These are phyloP conservation scores for Sipunculus nudus DNA, from an alignment of 2,888 invertebrate species.

Conservation along the genomic window DNA sequence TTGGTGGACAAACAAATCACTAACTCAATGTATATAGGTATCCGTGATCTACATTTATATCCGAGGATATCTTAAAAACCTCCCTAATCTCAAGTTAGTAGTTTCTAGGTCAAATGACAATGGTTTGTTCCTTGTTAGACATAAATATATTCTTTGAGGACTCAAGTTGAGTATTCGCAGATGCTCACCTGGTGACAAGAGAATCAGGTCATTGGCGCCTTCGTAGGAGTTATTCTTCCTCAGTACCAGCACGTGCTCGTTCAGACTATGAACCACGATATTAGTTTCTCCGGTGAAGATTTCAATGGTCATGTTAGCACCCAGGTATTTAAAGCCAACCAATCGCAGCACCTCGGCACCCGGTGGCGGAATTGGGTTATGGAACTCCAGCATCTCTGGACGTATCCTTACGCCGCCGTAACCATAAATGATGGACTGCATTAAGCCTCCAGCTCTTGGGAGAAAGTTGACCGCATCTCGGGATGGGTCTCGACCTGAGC, in stretches of 20 bases:
- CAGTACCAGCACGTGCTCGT: slow-evolving; percentile 28
- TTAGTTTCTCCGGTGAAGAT: slow-evolving; percentile 20
- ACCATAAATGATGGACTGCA: slow-evolving; percentile 44
- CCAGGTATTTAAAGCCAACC: slow-evolving; percentile 33
- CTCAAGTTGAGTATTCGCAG: too few relatives aligned
- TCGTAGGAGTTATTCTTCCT: slow-evolving; percentile 22
- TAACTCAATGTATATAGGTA: too few relatives aligned
- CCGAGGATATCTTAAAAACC: too few relatives aligned
- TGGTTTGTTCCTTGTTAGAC: too few relatives aligned
- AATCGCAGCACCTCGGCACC: slow-evolving; percentile 20
- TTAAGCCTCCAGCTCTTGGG: slow-evolving; percentile 43
- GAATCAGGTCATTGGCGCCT: slow-evolving; percentile 21
- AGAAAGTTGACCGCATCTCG: slow-evolving; percentile 40
- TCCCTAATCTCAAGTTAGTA: too few relatives aligned
- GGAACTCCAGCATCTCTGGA: slow-evolving; percentile 42
- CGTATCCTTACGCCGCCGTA: slow-evolving; percentile 42
- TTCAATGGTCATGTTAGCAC: slow-evolving; percentile 27
- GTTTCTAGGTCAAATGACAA: too few relatives aligned
- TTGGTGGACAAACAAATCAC: too few relatives aligned
- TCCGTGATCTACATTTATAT: too few relatives aligned
- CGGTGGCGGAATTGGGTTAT: slow-evolving; percentile 42
- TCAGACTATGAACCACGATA: slow-evolving; percentile 12
- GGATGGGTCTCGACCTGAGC: slow-evolving; percentile 28
- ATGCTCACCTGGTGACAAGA: too few relatives aligned
- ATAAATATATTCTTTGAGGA: too few relatives aligned